Evolutionary conservation across 2,113 vertebrate species (phyloP).

Genomic region (Pomatostomus ruficeps): DNA sequence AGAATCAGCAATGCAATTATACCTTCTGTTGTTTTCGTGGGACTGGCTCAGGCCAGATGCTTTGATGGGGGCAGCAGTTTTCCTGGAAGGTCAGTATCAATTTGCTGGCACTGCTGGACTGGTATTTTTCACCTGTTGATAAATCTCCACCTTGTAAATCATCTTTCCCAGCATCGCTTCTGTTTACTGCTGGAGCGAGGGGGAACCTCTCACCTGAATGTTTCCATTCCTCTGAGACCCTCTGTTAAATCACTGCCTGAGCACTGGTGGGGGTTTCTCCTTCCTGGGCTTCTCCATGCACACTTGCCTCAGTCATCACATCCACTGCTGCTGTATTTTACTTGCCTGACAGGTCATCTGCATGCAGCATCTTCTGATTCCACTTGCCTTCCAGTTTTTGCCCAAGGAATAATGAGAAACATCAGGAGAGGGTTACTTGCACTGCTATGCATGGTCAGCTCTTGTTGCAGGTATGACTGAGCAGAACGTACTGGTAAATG

Average conservation of each 20-base stretch:
- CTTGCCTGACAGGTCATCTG: neutral
- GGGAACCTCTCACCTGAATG: neutral
- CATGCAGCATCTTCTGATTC: neutral
- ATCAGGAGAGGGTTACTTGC: neutral
- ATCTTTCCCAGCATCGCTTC: neutral
- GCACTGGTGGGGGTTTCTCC: neutral
- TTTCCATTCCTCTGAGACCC: neutral
- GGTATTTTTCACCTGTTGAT: neutral
- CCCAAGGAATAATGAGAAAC: neutral
- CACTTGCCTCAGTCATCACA: neutral
- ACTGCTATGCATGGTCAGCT: neutral
- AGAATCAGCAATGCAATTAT: conserved; percentile 7
- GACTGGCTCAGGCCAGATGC: neutral
- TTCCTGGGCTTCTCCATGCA: neutral
- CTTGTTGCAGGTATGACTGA: neutral
- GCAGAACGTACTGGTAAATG: neutral
- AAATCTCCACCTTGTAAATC: neutral
- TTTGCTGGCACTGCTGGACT: neutral
- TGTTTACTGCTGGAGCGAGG: neutral
- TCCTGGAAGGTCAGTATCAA: neutral
- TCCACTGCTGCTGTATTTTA: neutral
- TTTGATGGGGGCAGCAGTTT: neutral
- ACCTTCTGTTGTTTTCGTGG: conserved; percentile 28
- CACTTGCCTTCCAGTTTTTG: neutral
- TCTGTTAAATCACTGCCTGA: neutral